phyloP scores from a whole-genome alignment of 30 jellyfish, hydroid and myxozoan genomes.

The Sanderia malayensis region DNA sequence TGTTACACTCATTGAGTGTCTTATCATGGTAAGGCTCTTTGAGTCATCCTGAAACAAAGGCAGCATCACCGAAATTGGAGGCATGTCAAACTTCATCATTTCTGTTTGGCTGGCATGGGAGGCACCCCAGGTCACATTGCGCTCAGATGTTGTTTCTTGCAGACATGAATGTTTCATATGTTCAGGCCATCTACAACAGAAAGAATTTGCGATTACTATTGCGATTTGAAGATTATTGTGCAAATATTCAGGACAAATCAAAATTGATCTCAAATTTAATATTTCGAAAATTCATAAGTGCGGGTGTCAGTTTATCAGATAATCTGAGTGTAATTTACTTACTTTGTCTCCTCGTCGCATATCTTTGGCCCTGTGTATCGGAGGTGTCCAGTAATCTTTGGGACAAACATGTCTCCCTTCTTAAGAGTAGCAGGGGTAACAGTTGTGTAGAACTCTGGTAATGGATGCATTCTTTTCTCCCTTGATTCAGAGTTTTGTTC shows the following conservation, averaged over 20 bases:
- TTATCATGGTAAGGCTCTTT: slow-evolving; percentile 42
- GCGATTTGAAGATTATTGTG: neutral
- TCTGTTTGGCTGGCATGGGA: slow-evolving; percentile 29
- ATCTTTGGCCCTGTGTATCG: slow-evolving; percentile 5
- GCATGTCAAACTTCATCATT: neutral
- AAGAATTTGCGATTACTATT: neutral
- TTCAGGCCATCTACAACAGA: slow-evolving; percentile 5
- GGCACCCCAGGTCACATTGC: slow-evolving; percentile 51
- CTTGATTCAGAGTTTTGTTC: slow-evolving; percentile 2
- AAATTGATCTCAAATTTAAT: neutral
- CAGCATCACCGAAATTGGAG: slow-evolving; percentile 21
- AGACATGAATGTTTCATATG: slow-evolving; percentile 5
- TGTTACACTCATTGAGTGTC: slow-evolving; percentile 24
- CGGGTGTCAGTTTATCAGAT: slow-evolving; percentile 4
- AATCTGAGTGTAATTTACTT: neutral
- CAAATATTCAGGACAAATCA: neutral
- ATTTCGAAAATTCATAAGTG: neutral
- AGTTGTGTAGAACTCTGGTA: neutral
- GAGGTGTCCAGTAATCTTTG: neutral
- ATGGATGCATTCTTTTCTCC: slow-evolving; percentile 3
- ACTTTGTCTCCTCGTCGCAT: slow-evolving; percentile 23
- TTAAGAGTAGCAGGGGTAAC: slow-evolving; percentile 4
- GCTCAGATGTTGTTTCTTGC: slow-evolving; percentile 4
- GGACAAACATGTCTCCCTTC: slow-evolving; percentile 2
- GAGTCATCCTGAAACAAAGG: slow-evolving; percentile 52